Base-by-base conservation (phyloP, 1,140 invertebrate genomes). In the Geopemphigus sp. region DNA sequence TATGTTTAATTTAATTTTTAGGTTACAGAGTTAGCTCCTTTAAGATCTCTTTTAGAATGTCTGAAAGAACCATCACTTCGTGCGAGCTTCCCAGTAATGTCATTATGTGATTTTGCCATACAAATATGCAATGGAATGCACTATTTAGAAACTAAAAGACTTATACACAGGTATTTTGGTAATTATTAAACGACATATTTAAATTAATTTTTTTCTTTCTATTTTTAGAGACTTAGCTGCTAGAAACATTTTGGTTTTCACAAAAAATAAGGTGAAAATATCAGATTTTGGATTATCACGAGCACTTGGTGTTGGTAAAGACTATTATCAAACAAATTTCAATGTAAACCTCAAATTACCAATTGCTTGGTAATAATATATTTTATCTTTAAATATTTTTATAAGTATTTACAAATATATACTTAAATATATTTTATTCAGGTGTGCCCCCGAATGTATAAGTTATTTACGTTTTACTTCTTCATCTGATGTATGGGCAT, bases 291-390 rank as follows among this genome's bases (percentile, higher is more conserved):
- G 97, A 5, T 85, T 99, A 45, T 98, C 96, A 0, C 88, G 97
- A 76, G 95, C 96, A 1, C 85, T 99, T n/a, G 96, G 97, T 12
- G 94, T 97, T 70, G 97, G 96, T 11, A 98, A 98, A 86, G 97
- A 99, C 86, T 99, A 99, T 85, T 99, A 99, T 85, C 95, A 98
- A 86, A 98, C 95, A 2, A 98, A 99, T 87, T 98, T 98, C 85
- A 98, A 96, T 86, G 95, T 98, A 11, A 98, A 97, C 88, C 88
- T 99, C 26, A 98, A 98, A 87, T 87, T 99, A 81, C 97, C 97
- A 6, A 98, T 99, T 83, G 97, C 97, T 1, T 99, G 97, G 97
- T 93, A 86, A 88, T 56, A 61, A 45, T 39, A 17, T 78, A 26
- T 73, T 56, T 1, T 66, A 26, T 72, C 15, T 29, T 74, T 80